Evolutionary conservation across 2,888 invertebrate genomes (phyloP), one percentile per base, ranked within the genome.

Genomic region (Catocala nupta): DNA sequence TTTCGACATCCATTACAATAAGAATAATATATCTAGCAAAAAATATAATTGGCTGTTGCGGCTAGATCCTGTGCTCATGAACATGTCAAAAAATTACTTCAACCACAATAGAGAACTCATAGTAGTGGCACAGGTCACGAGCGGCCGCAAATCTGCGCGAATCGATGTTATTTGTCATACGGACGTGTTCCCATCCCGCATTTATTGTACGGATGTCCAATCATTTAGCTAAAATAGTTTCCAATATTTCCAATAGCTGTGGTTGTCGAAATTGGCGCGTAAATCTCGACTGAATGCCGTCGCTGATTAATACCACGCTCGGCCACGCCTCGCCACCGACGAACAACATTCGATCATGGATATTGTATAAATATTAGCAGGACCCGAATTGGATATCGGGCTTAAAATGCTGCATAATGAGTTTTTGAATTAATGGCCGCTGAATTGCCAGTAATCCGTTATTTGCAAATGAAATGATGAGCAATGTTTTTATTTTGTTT

Each of bases 171-270:
- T 72, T 72, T 66, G 63, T 70, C 59, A 59, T 52, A 36, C 33
- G 55, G 55, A 12, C 63, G 50, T 64, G 57, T 71, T 64, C 63
- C 56, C 47, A 62, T 55, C 54, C 63, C 11, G 47, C 36, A 59
- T 66, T 61, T 63, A 52, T 59, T 55, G 57, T 25, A 43, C 7
- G n/a, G 33, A 43, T 50, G 42, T 58, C 48, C 60, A 63, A 61
- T 72, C 51, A 63, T 66, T 52, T 57, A 63, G 55, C 60, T 63
- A 55, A 16, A 66, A 72, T 70, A 74, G 71, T 70, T 74, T 55
- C 51, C 71, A 59, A 74, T 74, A 74, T 70, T 58, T 71, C 54
- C n/a, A 16, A 55, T 48, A 49, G 54, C 58, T 55, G 59, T 64
- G 71, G 64, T 64, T 62, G 71, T 58, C 62, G 68, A 63, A 60